Evolutionary conservation across 1,140 invertebrate species (phyloP).

Genomic region (Drosophila neocordata): DNA sequence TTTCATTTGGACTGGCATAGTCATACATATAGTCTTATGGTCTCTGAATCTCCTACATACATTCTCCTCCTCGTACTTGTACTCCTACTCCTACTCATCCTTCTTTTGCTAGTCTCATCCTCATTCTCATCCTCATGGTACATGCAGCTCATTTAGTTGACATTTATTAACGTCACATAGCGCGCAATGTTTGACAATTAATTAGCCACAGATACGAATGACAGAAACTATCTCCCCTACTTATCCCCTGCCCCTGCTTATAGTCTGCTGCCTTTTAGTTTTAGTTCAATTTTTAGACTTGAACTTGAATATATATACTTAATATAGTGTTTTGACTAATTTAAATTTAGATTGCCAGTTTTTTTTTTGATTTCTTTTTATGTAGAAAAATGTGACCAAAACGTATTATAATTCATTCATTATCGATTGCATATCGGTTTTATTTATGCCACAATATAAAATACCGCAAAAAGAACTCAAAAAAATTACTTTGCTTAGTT

Average conservation of each 20-base stretch:
- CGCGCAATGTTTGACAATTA: conserved; percentile 80
- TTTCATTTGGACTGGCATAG: conserved; percentile 7
- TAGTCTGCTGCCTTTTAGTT: neutral
- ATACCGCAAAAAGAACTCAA: too few relatives aligned
- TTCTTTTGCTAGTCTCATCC: neutral
- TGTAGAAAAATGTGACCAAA: too few relatives aligned
- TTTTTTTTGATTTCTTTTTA: neutral
- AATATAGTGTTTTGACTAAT: neutral
- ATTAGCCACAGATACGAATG: conserved; percentile 62
- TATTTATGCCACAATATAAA: too few relatives aligned
- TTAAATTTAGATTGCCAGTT: neutral
- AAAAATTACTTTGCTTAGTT: too few relatives aligned
- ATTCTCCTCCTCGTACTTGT: neutral
- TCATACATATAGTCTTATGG: neutral
- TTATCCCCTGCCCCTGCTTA: neutral
- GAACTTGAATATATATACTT: neutral
- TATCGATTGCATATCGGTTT: too few relatives aligned
- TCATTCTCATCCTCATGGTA: conserved; percentile 29
- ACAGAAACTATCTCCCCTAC: conserved; percentile 31
- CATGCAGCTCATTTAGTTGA: conserved; percentile 80
- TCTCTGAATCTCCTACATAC: neutral
- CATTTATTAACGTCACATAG: conserved; percentile 79
- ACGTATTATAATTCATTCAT: too few relatives aligned
- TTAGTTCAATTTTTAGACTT: conserved; percentile 1
- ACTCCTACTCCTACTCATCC: neutral